Base-by-base conservation (phyloP, 2,113 vertebrate genomes). In the Tringa solitaria region DNA sequence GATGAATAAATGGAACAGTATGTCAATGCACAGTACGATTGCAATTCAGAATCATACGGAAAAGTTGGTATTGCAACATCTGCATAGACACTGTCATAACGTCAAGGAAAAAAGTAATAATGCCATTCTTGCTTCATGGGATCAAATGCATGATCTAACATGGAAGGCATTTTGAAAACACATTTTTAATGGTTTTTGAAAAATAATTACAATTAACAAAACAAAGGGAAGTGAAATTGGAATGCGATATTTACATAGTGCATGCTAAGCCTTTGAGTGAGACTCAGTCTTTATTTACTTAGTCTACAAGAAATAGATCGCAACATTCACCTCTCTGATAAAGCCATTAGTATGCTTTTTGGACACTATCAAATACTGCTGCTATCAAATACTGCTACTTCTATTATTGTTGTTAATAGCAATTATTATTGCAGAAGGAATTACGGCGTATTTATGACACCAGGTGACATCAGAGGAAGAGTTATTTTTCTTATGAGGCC, bases 31-130 rank as follows among this genome's bases (percentile, higher is more conserved):
- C 93, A 92, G 93, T 94, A 93, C 95, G 97, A 89, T 51, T 88
- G 86, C 90, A 87, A 76, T 95, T 95, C 95, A 95, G 87, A 96
- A 96, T 93, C 87, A 43, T 50, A 78, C 2, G 21, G 89, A 93
- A 97, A 97, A 93, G 94, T 91, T 97, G 91, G 84, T 93, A 64
- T 69, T 90, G 94, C 95, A 97, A 97, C 97, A 98, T 97, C 96
- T 98, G 97, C 97, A 93, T 67, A 95, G 91, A 39, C 84, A 54
- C 63, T 69, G 8, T 95, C 89, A 53, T 59, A 83, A 43, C 13
- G 20, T 95, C 96, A 96, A 85, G 94, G 88, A 78, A 82, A 91
- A 96, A 96, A 90, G 84, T 97, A 89, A 91, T 65, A 92, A 57
- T 1, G 39, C 78, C 54, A 14, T 95, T 95, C 93, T 61, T 93